phyloP scores from a whole-genome alignment of 2,888 invertebrate genomes.

The Apotomis capreana region DNA sequence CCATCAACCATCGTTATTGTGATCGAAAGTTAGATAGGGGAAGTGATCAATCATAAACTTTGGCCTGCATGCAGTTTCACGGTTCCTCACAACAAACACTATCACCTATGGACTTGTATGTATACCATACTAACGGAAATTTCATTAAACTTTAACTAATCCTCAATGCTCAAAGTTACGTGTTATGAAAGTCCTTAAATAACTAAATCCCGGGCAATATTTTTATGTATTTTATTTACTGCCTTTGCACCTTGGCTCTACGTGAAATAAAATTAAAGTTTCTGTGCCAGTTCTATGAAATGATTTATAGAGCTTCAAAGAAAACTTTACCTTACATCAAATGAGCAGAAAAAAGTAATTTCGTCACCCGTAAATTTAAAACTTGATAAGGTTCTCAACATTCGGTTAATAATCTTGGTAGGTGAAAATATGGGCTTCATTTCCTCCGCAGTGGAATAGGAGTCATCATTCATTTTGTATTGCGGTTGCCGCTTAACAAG shows the following conservation, averaged over 20 bases:
- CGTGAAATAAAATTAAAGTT: background rate
- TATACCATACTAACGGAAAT: background rate
- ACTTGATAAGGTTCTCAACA: conserved; percentile 29
- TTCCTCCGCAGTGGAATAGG: conserved; percentile 44
- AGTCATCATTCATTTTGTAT: conserved; percentile 55
- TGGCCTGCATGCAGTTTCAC: conserved; percentile 1
- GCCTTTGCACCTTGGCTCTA: too few species aligned
- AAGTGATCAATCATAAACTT: conserved; percentile 37
- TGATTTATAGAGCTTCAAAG: background rate
- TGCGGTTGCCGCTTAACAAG: conserved; percentile 62
- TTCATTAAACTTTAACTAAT: conserved; percentile 11
- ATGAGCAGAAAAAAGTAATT: conserved; percentile 9
- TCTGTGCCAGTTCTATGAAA: background rate
- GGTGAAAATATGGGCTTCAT: conserved; percentile 41
- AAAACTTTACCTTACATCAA: background rate
- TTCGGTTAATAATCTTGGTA: conserved; percentile 30
- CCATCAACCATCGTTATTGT: conserved; percentile 36
- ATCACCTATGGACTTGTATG: background rate
- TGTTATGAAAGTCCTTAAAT: too few species aligned
- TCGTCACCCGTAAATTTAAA: conserved; percentile 29
- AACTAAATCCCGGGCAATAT: too few species aligned
- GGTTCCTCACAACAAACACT: conserved; percentile 4
- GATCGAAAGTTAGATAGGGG: conserved; percentile 32
- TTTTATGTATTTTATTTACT: too few species aligned
- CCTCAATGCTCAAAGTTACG: background rate